Percentiles rank a stretch among this genome's conserved stretches.
Evolutionary conservation across 30 jellyfish, hydroid and myxozoan species (phyloP).

Genomic region (Pseudorhiza aurosa): DNA sequence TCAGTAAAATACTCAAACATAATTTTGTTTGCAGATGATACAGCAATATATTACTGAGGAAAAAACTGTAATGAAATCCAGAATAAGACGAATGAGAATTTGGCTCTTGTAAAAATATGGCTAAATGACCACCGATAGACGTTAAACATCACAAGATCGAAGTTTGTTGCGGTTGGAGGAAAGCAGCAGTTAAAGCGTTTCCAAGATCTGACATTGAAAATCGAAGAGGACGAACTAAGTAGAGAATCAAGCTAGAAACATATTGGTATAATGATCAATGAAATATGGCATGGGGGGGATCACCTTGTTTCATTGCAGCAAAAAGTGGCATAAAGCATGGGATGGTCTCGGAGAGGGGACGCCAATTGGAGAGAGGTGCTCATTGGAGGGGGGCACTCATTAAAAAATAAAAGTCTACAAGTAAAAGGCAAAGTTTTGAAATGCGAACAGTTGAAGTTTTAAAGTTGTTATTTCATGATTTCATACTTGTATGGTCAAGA

Average conservation of each 20-base stretch:
- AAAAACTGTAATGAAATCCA: conserved; percentile 75
- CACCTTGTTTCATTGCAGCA: conserved; percentile 82
- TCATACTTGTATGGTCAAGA: too few relatives aligned
- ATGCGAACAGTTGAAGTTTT: too few relatives aligned
- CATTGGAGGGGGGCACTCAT: too few relatives aligned
- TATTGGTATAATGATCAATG: conserved; percentile 45
- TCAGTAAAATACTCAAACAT: conserved; percentile 69
- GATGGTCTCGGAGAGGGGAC: too few relatives aligned
- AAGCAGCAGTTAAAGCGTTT: conserved; percentile 64
- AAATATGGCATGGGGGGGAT: conserved; percentile 60
- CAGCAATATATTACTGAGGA: conserved; percentile 71
- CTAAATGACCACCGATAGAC: conserved; percentile 72
- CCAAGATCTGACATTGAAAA: conserved; percentile 62
- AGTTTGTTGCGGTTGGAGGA: conserved; percentile 75
- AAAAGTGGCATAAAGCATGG: conserved; percentile 64
- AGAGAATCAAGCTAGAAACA: conserved; percentile 44
- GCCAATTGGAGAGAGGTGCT: too few relatives aligned
- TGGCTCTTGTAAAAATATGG: conserved; percentile 45
- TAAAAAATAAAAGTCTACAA: too few relatives aligned
- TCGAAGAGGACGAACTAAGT: conserved; percentile 41
- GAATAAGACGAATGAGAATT: conserved; percentile 60
- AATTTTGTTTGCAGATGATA: conserved; percentile 73
- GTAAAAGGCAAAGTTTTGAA: too few relatives aligned
- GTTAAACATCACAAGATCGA: conserved; percentile 56
- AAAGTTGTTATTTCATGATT: too few relatives aligned